Percentiles rank a stretch among this genome's conserved stretches.
phyloP scores from a whole-genome alignment of 2,797 vertebrate species.

The Petrocephalus schoutedeni region DNA sequence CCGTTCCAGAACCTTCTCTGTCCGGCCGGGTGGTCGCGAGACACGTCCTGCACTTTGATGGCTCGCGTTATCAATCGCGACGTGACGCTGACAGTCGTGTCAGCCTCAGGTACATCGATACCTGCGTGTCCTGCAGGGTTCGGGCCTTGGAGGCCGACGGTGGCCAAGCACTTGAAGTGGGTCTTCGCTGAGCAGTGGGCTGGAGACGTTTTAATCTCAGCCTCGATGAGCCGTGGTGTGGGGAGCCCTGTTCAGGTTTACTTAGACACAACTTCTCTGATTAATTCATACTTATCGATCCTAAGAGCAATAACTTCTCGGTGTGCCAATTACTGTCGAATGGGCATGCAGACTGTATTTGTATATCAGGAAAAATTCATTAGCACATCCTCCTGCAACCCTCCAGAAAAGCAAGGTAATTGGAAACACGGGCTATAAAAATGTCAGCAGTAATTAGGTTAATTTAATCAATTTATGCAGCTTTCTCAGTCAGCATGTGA shows the following conservation, averaged over 20 bases:
- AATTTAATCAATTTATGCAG: slow-evolving; percentile 11
- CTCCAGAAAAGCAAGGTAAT: slow-evolving; percentile 10
- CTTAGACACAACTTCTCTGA: neutral
- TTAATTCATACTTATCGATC: neutral
- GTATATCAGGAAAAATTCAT: slow-evolving; percentile 12
- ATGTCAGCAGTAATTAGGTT: slow-evolving; percentile 9
- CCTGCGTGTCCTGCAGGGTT: neutral
- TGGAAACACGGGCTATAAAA: neutral
- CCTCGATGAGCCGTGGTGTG: neutral
- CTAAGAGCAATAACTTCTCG: neutral
- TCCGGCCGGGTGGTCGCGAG: neutral
- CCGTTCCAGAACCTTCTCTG: neutral
- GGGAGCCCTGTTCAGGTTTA: neutral
- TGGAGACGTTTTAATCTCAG: neutral
- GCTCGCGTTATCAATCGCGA: neutral
- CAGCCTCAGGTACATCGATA: neutral
- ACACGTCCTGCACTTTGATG: neutral
- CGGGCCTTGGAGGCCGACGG: neutral
- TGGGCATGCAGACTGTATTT: neutral
- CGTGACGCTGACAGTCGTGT: neutral
- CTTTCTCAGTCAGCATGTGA: neutral
- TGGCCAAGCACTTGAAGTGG: neutral
- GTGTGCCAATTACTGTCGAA: neutral
- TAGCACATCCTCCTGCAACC: neutral
- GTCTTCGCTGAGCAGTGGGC: neutral